These are phyloP conservation scores for Mus spicilegus DNA, from an alignment of 2,113 vertebrate genomes.

Conservation along the genomic window DNA sequence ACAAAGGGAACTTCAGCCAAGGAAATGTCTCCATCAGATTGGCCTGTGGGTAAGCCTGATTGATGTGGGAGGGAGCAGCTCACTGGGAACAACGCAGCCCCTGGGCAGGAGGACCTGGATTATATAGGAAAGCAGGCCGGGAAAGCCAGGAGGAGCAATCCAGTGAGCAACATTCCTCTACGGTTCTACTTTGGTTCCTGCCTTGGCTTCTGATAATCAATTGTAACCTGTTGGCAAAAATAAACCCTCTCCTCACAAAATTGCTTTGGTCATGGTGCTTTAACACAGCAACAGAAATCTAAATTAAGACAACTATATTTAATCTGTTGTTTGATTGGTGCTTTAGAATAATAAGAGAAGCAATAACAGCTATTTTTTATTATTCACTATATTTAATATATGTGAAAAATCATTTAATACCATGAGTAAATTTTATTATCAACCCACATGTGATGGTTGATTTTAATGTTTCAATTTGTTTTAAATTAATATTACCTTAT, in stretches of 20 bases:
- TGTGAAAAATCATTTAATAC: not conserved
- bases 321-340: not conserved
- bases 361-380: not conserved
- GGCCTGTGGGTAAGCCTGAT: not conserved
- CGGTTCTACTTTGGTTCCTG: not conserved
- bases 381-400: not conserved
- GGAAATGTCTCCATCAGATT: not conserved
- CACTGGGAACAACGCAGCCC: not conserved
- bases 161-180: not conserved
- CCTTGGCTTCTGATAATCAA: not conserved
- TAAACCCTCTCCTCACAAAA: not conserved
- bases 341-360: conserved; percentile 33
- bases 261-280: not conserved
- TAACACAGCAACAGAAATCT: not conserved
- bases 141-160: not conserved
- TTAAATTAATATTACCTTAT: not conserved
- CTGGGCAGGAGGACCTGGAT: not conserved
- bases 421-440: not conserved
- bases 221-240: not conserved
- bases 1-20: not conserved
- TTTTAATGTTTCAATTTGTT: not conserved
- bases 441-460: not conserved
- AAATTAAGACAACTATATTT: not conserved
- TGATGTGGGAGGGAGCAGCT: not conserved
- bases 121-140: no score